A percentile compares a stretch with the other conserved stretches of the same genome.
phyloP scores from a whole-genome alignment of 2,888 invertebrate species.

The Nipponacmea schrenckii region DNA sequence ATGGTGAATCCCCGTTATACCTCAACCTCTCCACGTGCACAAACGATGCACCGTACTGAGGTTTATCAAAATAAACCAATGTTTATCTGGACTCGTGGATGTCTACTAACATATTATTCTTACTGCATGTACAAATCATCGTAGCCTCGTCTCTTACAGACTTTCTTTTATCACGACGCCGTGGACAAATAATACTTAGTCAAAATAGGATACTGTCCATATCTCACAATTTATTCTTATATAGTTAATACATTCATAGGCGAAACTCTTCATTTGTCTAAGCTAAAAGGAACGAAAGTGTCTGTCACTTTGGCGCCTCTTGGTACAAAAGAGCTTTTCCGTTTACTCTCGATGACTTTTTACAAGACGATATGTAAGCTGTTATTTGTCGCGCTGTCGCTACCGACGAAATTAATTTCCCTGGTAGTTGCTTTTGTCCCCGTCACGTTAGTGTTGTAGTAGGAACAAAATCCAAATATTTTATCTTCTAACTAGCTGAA shows the following conservation, averaged over 20 bases:
- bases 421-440: background rate
- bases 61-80: too few relatives aligned
- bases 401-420: slow-evolving; percentile 7
- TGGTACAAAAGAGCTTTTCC: background rate
- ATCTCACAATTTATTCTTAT: background rate
- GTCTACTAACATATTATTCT: too few relatives aligned
- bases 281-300: slow-evolving; percentile 4
- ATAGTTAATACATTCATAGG: background rate
- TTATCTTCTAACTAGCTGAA: slow-evolving; percentile 1
- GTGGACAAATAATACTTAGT: slow-evolving; percentile 4
- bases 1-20: too few relatives aligned
- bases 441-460: slow-evolving; percentile 9
- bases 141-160: too few relatives aligned
- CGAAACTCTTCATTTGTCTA: background rate
- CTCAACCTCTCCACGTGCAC: too few relatives aligned
- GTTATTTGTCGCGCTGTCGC: slow-evolving; percentile 7
- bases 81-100: too few relatives aligned
- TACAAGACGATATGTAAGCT: slow-evolving; percentile 3
- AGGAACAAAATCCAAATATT: slow-evolving; percentile 6
- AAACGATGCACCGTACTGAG: too few relatives aligned
- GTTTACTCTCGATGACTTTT: slow-evolving; percentile 4
- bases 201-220: background rate
- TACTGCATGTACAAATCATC: too few relatives aligned
- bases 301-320: slow-evolving; percentile 6
- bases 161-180: background rate